Conservation (phyloP, 2,113 vertebrate genomes). For the Hydropotes inermis region DNA sequence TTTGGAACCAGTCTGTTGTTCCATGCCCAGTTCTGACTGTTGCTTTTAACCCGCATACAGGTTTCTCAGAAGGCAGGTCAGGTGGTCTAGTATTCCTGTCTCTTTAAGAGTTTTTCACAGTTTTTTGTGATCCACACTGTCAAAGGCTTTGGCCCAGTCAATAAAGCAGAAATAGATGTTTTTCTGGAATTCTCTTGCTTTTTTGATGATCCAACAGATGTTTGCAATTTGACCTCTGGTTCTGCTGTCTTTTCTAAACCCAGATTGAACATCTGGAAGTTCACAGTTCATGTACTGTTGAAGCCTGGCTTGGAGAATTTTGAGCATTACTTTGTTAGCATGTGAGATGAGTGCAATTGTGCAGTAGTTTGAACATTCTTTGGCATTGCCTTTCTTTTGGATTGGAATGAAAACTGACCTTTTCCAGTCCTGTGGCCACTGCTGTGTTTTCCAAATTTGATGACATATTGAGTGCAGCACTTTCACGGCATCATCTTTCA, state of each 20-base stretch:
- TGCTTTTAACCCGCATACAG: background rate
- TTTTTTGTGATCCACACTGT: background rate
- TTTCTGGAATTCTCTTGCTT: background rate
- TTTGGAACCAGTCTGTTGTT: background rate
- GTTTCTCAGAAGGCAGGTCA: background rate
- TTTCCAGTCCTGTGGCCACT: accelerated
- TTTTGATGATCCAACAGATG: background rate
- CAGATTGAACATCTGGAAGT: background rate
- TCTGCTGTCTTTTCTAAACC: background rate
- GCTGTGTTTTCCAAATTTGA: background rate
- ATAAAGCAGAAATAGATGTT: background rate
- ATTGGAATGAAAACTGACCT: background rate
- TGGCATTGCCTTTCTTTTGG: background rate
- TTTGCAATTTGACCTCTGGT: background rate
- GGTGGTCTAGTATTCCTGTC: background rate
- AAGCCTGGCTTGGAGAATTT: background rate
- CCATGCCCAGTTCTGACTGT: background rate
- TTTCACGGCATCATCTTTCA: background rate
- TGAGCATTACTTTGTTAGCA: background rate
- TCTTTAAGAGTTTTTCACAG: background rate
- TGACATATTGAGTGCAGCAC: background rate
- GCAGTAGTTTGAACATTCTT: background rate
- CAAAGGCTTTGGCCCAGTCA: background rate
- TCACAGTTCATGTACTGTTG: background rate
- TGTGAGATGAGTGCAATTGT: background rate